Percentiles rank a stretch among this genome's conserved stretches.
These are phyloP conservation scores for Cybosia mesomella DNA, from an alignment of 2,888 invertebrate species.

Conservation along the genomic window DNA sequence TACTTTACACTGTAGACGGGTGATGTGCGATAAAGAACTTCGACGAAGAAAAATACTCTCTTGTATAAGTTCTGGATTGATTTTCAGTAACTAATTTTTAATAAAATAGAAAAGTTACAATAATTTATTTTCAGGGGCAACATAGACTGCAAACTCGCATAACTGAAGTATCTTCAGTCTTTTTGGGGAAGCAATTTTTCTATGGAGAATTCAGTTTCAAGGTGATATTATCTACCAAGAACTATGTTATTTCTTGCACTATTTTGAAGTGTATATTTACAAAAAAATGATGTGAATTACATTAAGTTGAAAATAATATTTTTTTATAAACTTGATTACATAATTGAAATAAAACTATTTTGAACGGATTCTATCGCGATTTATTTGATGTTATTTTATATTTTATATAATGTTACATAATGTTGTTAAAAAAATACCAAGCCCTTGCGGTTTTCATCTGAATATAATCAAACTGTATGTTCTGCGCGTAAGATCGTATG, in stretches of 20 bases:
- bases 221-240: background rate
- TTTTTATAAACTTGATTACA: background rate
- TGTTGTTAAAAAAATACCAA: background rate
- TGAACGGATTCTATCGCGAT: too few species aligned
- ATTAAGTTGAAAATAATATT: background rate
- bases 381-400: too few species aligned
- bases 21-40: too few species aligned
- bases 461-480: background rate
- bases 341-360: too few species aligned
- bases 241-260: background rate
- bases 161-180: background rate
- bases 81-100: background rate
- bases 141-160: background rate
- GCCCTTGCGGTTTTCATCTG: background rate
- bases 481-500: background rate
- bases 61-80: too few species aligned
- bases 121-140: background rate
- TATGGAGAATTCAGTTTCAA: slow-evolving; percentile 4
- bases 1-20: too few species aligned
- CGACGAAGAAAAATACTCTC: too few species aligned
- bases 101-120: background rate
- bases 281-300: background rate
- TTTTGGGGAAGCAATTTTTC: slow-evolving; percentile 6
- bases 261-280: background rate
- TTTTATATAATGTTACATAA: background rate